Percentiles rank a stretch among this genome's conserved stretches.
Conservation (phyloP, 2,888 invertebrate species). For the Polydesmus complanatus region DNA sequence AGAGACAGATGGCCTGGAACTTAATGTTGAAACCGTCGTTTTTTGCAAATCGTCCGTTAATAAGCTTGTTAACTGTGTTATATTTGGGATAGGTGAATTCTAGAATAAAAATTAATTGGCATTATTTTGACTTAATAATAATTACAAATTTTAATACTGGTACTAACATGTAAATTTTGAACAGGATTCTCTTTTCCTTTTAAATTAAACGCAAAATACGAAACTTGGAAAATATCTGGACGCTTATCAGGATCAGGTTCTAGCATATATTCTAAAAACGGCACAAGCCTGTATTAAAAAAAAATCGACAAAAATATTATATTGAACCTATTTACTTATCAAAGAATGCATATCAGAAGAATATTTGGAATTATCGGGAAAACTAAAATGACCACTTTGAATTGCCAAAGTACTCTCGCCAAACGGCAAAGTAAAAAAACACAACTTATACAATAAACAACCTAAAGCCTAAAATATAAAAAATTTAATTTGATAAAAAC, state of each 20-base stretch:
- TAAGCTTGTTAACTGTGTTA: conserved; percentile 51
- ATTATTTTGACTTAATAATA: background rate
- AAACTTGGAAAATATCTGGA: conserved; percentile 77
- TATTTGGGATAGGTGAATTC: conserved; percentile 49
- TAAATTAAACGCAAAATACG: conserved; percentile 54
- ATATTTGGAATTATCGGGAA: conserved; percentile 66
- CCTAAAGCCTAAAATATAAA: conserved; percentile 53
- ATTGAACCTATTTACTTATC: conserved; percentile 48
- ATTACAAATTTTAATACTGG: background rate
- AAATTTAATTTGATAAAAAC: background rate
- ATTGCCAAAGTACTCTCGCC: conserved; percentile 86
- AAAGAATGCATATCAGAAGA: conserved; percentile 54
- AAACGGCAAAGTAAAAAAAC: conserved; percentile 77
- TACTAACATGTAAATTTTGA: conserved; percentile 50
- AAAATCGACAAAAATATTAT: background rate
- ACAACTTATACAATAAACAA: conserved; percentile 73
- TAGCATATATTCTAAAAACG: conserved; percentile 53
- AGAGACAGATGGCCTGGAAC: conserved; percentile 31
- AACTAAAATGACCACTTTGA: conserved; percentile 70
- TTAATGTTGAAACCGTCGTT: conserved; percentile 36
- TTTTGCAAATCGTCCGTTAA: conserved; percentile 49
- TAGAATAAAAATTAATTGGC: conserved; percentile 28
- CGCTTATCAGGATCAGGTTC: conserved; percentile 65
- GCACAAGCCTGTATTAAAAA: background rate
- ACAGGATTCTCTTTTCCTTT: conserved; percentile 60